Evolutionary conservation across 2,888 invertebrate species (phyloP).

Genomic region (Eueremaeus valkanovi): DNA sequence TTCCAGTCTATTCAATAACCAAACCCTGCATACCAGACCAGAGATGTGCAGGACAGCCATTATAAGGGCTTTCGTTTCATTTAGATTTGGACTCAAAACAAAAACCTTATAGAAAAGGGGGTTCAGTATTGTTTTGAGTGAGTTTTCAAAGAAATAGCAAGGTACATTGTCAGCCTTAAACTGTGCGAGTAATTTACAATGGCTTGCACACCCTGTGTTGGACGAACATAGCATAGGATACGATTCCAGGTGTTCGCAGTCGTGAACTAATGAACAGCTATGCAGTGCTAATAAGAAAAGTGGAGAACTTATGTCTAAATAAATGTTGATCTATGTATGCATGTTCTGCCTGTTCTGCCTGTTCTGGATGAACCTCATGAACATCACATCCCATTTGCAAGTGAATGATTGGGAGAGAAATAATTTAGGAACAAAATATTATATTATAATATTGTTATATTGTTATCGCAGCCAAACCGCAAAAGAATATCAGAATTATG

Average conservation of each 20-base stretch:
- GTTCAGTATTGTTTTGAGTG: no score
- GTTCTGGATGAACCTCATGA: constrained; percentile 12
- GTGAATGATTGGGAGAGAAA: not conserved
- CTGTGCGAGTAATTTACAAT: no score
- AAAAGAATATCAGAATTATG: not conserved
- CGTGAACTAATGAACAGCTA: constrained; percentile 30
- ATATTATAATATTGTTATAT: constrained; percentile 16
- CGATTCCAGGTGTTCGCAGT: constrained; percentile 29
- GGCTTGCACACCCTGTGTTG: no score
- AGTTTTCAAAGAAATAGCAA: no score
- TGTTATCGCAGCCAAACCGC: constrained; percentile 16
- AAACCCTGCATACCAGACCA: constrained; percentile 19
- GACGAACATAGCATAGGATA: no score
- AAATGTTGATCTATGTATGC: constrained; percentile 4
- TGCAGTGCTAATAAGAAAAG: constrained; percentile 25
- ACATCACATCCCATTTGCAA: constrained; percentile 25
- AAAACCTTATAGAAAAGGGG: no score
- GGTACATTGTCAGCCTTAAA: no score
- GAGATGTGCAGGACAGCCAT: no score
- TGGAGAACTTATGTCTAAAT: constrained; percentile 12
- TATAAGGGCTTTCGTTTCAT: no score
- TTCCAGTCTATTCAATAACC: constrained; percentile 27
- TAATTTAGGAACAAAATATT: no score
- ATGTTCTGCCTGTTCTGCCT: no score
- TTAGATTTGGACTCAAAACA: no score